A percentile compares a stretch with the other conserved stretches of the same genome.
phyloP scores from a whole-genome alignment of 2,113 vertebrate genomes.

The Alligator sinensis region DNA sequence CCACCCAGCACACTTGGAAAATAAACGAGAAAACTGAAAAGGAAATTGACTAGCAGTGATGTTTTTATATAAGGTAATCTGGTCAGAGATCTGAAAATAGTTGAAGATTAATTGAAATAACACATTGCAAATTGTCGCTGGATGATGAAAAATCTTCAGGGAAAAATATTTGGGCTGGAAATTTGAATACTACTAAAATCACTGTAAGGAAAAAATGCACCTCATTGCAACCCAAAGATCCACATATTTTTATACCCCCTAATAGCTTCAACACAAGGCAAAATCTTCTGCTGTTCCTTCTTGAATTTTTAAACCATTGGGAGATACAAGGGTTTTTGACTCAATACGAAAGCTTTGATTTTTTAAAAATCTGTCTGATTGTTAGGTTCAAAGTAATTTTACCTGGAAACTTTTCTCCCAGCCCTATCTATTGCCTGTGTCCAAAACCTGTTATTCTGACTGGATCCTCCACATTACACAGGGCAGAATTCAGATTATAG shows the following conservation, averaged over 20 bases:
- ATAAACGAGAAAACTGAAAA: not conserved
- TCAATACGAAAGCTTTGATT: constrained; percentile 1
- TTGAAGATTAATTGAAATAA: constrained; percentile 49
- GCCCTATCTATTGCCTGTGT: not conserved
- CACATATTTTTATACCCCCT: not conserved
- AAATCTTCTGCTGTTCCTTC: not conserved
- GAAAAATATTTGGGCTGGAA: constrained; percentile 23
- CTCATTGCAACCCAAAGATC: not conserved
- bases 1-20: constrained; percentile 5
- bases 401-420: no score
- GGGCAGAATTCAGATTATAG: not conserved
- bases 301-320: not conserved
- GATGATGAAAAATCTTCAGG: constrained; percentile 20
- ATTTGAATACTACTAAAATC: constrained; percentile 7
- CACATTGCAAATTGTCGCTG: constrained; percentile 45
- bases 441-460: constrained; percentile 40
- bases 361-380: constrained; percentile 7
- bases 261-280: not conserved
- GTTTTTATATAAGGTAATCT: constrained; percentile 29
- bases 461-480: not conserved
- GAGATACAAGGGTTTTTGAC: not conserved
- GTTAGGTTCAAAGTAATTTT: constrained; percentile 6
- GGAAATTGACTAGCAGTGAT: constrained; percentile 11
- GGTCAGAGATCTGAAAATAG: constrained; percentile 23
- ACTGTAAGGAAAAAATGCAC: not conserved